Evolutionary conservation across 1,140 invertebrate species (phyloP), one percentile per base, ranked within the genome.

Genomic region (Panagrolaimus sp.): DNA sequence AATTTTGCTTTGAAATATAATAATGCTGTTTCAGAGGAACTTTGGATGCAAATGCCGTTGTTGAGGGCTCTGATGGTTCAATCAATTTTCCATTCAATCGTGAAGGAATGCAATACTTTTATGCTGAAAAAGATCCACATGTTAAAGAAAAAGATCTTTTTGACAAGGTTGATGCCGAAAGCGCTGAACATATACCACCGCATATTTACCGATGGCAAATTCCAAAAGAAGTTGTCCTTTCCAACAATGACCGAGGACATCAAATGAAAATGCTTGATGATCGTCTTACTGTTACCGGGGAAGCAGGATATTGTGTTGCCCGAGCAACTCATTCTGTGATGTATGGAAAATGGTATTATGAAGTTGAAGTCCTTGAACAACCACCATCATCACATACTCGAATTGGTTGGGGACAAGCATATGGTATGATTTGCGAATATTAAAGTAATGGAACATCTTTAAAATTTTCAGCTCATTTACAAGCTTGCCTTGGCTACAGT

Each of bases 51-150:
- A 28, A 28, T 4, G 28, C 52, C 3, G 52, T 58, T 28, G 52
- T 58, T 12, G 52, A 58, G 17, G 52, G 52, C 17, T 21, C 21
- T 12, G 52, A 58, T 58, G 52, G 52, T 4, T 48, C 47, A 21
- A 12, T 58, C 93, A 97, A 17, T 17, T 58, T 58, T 86, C 96
- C 95, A 0, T 97, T 92, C 80, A 98, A 98, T 79, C 97, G 97
- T 85, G 96, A 98, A 85, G 93, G 93, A 0, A 98, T 96, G 83
- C 87, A 94, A 55, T 98, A 98, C 83, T 91, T 96, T 74, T 85
- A 98, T 45, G 95, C 94, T 0, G 96, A 99, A 85, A 92, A 94
- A 0, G 96, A 99, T 86, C 92, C 93, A 3, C 93, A 97, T 85
- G 94, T 94, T 38, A 94, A 94, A 1, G 96, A 91, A 77, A 76